These are phyloP conservation scores for Stegophylla sp. DNA, from an alignment of 2,888 invertebrate genomes.

Conservation along the genomic window DNA sequence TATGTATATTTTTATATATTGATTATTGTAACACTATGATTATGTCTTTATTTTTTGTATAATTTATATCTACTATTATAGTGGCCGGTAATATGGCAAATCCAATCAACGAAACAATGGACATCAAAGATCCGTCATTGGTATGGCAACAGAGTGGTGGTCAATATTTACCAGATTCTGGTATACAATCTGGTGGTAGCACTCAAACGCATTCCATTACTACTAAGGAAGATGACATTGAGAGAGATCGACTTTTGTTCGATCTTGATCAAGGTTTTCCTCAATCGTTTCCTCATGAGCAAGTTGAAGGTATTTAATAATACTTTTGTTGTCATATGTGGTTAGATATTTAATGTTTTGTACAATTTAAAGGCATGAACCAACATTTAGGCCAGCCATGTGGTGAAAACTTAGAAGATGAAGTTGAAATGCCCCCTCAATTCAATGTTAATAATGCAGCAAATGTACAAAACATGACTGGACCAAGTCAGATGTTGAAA, in stretches of 20 bases:
- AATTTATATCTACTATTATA: neutral
- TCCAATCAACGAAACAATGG: slow-evolving; percentile 47
- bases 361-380: slow-evolving; percentile 80
- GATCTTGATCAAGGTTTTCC: slow-evolving; percentile 89
- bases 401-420: slow-evolving; percentile 95
- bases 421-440: slow-evolving; percentile 95
- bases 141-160: slow-evolving; percentile 88
- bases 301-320: slow-evolving; percentile 79
- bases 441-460: slow-evolving; percentile 94
- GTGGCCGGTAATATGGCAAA: slow-evolving; percentile 41
- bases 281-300: slow-evolving; percentile 91
- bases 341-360: neutral
- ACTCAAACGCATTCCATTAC: slow-evolving; percentile 93
- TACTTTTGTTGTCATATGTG: neutral
- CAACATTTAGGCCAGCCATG: slow-evolving; percentile 94
- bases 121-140: slow-evolving; percentile 79
- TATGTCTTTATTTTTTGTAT: neutral
- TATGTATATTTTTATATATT: slow-evolving; percentile 14
- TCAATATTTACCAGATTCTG: slow-evolving; percentile 88
- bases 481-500: slow-evolving; percentile 96
- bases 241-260: slow-evolving; percentile 85
- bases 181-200: slow-evolving; percentile 93
- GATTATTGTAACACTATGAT: no score
- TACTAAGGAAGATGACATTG: slow-evolving; percentile 92
- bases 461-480: slow-evolving; percentile 92